Base-by-base conservation (phyloP, 2,113 vertebrate species). In the Tetraodon nigroviridis region DNA sequence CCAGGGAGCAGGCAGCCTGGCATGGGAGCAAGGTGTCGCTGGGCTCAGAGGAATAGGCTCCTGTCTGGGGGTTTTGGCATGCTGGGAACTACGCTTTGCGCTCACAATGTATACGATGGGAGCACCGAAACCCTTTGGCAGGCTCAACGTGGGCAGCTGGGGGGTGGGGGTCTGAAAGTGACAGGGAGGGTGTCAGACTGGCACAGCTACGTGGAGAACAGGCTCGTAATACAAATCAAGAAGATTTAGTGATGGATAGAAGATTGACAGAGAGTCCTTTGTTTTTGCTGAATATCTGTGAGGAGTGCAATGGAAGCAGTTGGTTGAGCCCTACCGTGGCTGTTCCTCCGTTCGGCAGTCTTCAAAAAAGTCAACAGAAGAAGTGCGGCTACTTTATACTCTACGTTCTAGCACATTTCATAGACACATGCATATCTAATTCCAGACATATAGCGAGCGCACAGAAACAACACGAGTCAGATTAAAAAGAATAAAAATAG, bases 111-210 rank as follows among this genome's bases (percentile, higher is more conserved):
- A 71, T 75, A 81, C 62, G 71, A 84, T 74, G 54, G 63, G 45
- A 55, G 69, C 73, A 74, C 72, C 74, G 72, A 74, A 69, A 69
- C 68, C 65, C 51, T 73, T 88, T 90, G 89, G 89, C 87, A 90
- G 76, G 76, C 65, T 66, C 71, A 17, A 37, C 64, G 12, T 53
- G 68, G 83, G 87, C 88, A 90, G 89, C 87, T 90, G 90, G 86
- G 78, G 80, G 79, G 51, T 64, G 86, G 78, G 80, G 79, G 49
- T 67, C 83, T 78, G 57, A 65, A 64, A 69, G 59, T 80, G 78
- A 80, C 52, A 54, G 73, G 73, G 75, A 69, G 76, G 76, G 81
- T 67, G 75, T 81, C 67, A 76, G 71, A 79, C 79, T 82, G 82
- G 83, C 80, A 78, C 67, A 52, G 64, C 73, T 53, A 61, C 58